Percentiles rank a stretch among this genome's conserved stretches.
These are phyloP conservation scores for Thripadectes ignobilis DNA, from an alignment of 2,797 vertebrate genomes.

Conservation along the genomic window DNA sequence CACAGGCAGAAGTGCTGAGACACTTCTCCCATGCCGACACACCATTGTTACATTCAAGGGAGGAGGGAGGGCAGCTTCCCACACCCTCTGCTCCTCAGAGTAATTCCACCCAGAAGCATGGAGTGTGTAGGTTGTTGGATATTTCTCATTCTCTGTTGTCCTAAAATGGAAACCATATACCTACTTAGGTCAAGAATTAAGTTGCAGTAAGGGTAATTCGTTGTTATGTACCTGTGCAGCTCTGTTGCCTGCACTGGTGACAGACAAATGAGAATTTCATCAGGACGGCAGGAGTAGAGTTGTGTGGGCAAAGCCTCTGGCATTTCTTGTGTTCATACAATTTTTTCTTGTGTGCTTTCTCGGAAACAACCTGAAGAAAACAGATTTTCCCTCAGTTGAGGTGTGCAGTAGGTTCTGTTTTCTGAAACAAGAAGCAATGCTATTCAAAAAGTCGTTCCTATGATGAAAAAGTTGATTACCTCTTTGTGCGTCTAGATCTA, in stretches of 20 bases:
- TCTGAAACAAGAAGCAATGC: conserved; percentile 2
- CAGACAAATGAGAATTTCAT: not conserved
- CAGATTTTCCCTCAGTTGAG: conserved; percentile 18
- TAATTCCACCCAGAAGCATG: not conserved
- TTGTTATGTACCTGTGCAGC: not conserved
- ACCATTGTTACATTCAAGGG: rapidly evolving
- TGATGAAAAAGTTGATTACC: not conserved
- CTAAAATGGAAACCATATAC: not conserved
- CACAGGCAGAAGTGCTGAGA: not conserved
- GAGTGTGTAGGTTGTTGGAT: not conserved
- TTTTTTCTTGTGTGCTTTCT: not conserved
- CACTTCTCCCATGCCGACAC: rapidly evolving
- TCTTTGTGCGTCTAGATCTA: not conserved
- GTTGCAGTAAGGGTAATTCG: not conserved
- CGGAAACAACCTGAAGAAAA: conserved; percentile 7
- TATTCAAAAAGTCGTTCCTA: not conserved
- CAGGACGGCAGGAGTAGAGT: not conserved
- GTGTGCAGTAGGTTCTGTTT: not conserved
- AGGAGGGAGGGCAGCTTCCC: not conserved
- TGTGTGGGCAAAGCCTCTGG: not conserved
- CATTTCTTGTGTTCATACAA: not conserved
- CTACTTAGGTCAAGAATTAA: not conserved
- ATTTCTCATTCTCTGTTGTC: not conserved
- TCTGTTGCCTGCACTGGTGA: not conserved
- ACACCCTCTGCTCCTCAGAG: not conserved